Percentiles rank a stretch among this genome's conserved stretches.
Conservation (phyloP, 2,113 vertebrate genomes). For the Ammodytes marinus region DNA sequence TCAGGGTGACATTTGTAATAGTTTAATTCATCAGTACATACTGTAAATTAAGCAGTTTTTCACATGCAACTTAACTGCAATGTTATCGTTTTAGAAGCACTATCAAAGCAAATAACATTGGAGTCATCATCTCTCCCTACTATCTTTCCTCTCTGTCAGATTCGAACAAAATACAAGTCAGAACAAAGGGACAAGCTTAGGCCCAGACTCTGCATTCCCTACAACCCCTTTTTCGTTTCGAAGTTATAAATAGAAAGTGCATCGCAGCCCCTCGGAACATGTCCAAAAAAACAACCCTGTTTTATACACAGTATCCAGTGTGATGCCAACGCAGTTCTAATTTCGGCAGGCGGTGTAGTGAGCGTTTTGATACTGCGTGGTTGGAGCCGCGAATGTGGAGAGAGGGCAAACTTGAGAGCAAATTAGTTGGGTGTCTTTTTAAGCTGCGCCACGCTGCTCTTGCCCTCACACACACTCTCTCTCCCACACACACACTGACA, state of each 20-base stretch:
- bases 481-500: not conserved
- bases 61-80: not conserved
- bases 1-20: not conserved
- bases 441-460: constrained; percentile 15
- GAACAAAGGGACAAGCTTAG: constrained; percentile 22
- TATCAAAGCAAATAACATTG: not conserved
- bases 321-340: not conserved
- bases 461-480: not conserved
- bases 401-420: constrained; percentile 10
- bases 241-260: constrained; percentile 46
- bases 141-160: not conserved
- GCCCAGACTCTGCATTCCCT: constrained; percentile 27
- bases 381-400: not conserved
- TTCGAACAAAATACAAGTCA: not conserved
- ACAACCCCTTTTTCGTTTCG: not conserved
- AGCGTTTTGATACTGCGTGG: constrained; percentile 17
- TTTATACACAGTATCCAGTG: constrained; percentile 6
- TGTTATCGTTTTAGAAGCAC: not conserved
- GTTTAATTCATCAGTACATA: not conserved
- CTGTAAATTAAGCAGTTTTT: not conserved
- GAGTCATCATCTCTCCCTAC: not conserved
- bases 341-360: not conserved
- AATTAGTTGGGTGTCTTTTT: constrained; percentile 42
- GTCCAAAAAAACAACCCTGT: constrained; percentile 9
- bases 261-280: not conserved